Conservation (phyloP, 2,113 vertebrate genomes). For the Pongo abelii region DNA sequence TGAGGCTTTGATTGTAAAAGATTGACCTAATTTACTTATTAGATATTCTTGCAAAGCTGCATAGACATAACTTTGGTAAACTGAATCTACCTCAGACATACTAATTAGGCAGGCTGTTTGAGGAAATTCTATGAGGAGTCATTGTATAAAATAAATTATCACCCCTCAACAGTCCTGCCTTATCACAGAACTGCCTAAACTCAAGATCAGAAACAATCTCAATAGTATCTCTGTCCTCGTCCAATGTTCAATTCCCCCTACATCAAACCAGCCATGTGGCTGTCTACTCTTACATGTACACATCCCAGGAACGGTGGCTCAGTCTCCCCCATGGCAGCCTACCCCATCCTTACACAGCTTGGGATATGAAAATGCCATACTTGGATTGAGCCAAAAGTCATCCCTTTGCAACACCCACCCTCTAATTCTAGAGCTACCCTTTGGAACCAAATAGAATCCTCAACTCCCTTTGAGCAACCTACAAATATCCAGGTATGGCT, state of each 20-base stretch:
- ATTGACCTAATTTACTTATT: neutral
- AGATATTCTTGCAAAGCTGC: neutral
- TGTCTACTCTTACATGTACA: too few relatives aligned
- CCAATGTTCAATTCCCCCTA: neutral
- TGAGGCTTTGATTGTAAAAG: neutral
- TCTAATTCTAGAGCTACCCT: neutral
- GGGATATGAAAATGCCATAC: neutral
- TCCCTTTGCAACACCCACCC: neutral
- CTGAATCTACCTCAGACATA: neutral
- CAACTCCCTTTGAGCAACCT: neutral
- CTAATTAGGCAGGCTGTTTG: neutral
- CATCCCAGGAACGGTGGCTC: neutral
- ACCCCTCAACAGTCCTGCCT: neutral
- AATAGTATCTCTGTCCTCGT: accelerated
- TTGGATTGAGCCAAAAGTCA: neutral
- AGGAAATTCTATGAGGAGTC: neutral
- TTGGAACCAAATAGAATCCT: neutral
- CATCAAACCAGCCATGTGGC: neutral
- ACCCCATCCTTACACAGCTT: too few relatives aligned
- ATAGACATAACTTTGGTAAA: neutral
- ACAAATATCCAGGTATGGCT: neutral
- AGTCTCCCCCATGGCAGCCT: too few relatives aligned
- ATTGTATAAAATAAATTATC: constrained; percentile 3
- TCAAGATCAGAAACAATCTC: neutral
- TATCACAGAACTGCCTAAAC: neutral